Evolutionary conservation across 2,888 invertebrate species (phyloP).

Genomic region (Tortrix viridana): DNA sequence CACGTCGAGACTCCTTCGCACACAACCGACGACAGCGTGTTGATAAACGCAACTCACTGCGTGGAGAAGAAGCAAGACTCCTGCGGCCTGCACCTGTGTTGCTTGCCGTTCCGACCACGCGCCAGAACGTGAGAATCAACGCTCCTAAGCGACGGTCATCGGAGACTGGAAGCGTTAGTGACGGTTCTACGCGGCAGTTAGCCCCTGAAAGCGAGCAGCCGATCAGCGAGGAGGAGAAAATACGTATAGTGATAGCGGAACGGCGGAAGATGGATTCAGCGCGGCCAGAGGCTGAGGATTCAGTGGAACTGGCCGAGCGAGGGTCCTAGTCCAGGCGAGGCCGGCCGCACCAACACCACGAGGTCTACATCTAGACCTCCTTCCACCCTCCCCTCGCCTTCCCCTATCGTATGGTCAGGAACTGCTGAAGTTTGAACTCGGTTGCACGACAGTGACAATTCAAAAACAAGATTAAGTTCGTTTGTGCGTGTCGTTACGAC

Average conservation of each 20-base stretch:
- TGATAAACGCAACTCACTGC: slow-evolving; percentile 73
- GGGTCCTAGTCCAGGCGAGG: slow-evolving; percentile 82
- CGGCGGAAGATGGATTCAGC: slow-evolving; percentile 82
- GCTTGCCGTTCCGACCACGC: slow-evolving; percentile 68
- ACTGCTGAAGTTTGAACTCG: slow-evolving; percentile 71
- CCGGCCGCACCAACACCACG: slow-evolving; percentile 81
- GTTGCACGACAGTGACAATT: slow-evolving; percentile 63
- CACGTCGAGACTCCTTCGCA: slow-evolving; percentile 76
- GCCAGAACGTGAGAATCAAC: slow-evolving; percentile 61
- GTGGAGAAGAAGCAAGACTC: slow-evolving; percentile 76
- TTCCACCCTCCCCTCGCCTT: slow-evolving; percentile 46
- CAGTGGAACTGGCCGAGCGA: slow-evolving; percentile 72
- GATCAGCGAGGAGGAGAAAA: slow-evolving; percentile 79
- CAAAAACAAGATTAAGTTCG: slow-evolving; percentile 49
- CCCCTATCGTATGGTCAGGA: slow-evolving; percentile 60
- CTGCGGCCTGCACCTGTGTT: slow-evolving; percentile 69
- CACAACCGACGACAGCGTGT: slow-evolving; percentile 78
- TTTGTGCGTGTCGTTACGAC: slow-evolving; percentile 57
- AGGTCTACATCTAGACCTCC: slow-evolving; percentile 76
- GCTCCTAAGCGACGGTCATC: slow-evolving; percentile 62
- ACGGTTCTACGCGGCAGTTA: slow-evolving; percentile 53
- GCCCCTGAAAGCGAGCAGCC: slow-evolving; percentile 59
- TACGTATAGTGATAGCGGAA: slow-evolving; percentile 86
- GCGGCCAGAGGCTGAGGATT: slow-evolving; percentile 66
- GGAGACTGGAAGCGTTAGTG: slow-evolving; percentile 62